These are phyloP conservation scores for Psilopogon haemacephalus DNA, from an alignment of 2,113 vertebrate genomes.

Conservation along the genomic window DNA sequence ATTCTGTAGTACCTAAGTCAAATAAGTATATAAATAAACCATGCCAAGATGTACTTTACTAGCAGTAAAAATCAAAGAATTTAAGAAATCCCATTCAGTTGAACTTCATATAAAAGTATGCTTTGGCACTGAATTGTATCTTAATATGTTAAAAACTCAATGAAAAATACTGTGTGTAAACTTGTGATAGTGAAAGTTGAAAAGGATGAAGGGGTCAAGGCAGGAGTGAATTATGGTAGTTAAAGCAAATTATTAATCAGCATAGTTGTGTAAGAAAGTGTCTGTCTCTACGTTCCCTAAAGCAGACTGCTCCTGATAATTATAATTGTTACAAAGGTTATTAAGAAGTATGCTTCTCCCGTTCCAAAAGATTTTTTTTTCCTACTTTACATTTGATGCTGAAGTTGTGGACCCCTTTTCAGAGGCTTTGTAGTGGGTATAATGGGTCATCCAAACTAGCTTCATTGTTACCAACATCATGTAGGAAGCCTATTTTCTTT, in stretches of 20 bases:
- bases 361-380: background rate
- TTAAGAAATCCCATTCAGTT: background rate
- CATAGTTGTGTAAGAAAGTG: background rate
- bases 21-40: background rate
- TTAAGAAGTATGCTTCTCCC: background rate
- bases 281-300: background rate
- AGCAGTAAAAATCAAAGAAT: background rate
- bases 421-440: background rate
- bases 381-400: background rate
- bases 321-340: background rate
- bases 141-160: background rate
- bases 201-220: background rate
- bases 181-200: background rate
- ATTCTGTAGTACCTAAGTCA: background rate
- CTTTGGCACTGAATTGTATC: background rate
- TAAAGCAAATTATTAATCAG: background rate
- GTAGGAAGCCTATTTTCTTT: background rate
- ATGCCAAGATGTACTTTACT: background rate
- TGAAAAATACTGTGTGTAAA: background rate
- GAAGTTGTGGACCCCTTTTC: background rate
- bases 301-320: background rate
- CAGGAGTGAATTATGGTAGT: background rate
- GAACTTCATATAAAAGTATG: background rate
- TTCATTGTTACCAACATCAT: background rate
- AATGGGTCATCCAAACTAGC: background rate